These are phyloP conservation scores for Acronicta alni DNA, from an alignment of 2,888 invertebrate species.

Conservation along the genomic window DNA sequence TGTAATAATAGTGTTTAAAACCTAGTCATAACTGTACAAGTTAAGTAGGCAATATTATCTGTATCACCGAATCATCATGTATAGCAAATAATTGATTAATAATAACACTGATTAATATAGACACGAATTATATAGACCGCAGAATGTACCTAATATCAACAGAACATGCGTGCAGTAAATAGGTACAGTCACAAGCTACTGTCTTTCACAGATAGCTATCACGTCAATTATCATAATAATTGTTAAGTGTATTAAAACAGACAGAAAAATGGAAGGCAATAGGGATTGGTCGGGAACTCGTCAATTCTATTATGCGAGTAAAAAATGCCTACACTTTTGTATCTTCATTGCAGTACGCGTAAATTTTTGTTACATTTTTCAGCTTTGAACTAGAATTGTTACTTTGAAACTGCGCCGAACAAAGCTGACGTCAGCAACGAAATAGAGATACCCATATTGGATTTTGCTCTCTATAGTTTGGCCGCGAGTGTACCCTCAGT, in stretches of 20 bases:
- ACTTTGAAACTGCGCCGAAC: constrained; percentile 17
- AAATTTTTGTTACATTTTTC: constrained; percentile 19
- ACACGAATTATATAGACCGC: constrained; percentile 65
- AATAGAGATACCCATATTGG: constrained; percentile 18
- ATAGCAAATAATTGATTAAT: constrained; percentile 38
- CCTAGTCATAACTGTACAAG: neutral
- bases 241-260: constrained; percentile 35
- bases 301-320: constrained; percentile 13
- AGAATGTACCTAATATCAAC: constrained; percentile 65
- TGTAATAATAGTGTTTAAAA: neutral
- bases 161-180: constrained; percentile 50
- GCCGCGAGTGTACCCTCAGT: constrained; percentile 43
- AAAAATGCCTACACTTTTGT: constrained; percentile 11
- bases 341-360: constrained; percentile 16
- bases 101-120: constrained; percentile 57
- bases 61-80: constrained; percentile 10
- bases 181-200: constrained; percentile 46
- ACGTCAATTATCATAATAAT: constrained; percentile 31
- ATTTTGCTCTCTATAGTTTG: constrained; percentile 20
- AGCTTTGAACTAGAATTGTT: constrained; percentile 17
- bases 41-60: neutral
- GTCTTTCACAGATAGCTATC: constrained; percentile 42
- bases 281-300: neutral
- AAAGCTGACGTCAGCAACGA: constrained; percentile 11
- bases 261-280: constrained; percentile 14